These are phyloP conservation scores for Marronus borbonicus DNA, from an alignment of 2,888 invertebrate genomes.

Conservation along the genomic window DNA sequence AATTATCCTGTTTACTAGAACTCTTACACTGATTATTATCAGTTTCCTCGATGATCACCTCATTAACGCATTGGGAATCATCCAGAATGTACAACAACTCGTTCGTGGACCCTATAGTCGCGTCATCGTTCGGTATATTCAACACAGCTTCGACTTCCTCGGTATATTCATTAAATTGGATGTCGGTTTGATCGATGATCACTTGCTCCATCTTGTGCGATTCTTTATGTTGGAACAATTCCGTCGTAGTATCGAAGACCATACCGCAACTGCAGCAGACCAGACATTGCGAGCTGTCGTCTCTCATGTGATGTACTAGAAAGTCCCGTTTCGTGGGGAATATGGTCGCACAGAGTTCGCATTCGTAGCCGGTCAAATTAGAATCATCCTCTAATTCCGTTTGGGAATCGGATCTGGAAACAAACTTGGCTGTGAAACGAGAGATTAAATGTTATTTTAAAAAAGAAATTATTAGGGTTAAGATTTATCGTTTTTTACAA, in stretches of 20 bases:
- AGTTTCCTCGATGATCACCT: constrained; percentile 65
- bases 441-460: background rate
- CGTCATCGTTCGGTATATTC: constrained; percentile 52
- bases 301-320: constrained; percentile 64
- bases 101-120: constrained; percentile 57
- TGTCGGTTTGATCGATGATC: constrained; percentile 47
- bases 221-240: constrained; percentile 66
- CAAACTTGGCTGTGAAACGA: constrained; percentile 49
- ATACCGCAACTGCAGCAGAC: constrained; percentile 65
- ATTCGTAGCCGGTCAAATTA: constrained; percentile 61
- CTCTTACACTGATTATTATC: constrained; percentile 50
- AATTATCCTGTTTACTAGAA: constrained; percentile 55
- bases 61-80: constrained; percentile 64
- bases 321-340: constrained; percentile 65
- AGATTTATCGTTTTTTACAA: too few species aligned
- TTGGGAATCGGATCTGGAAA: constrained; percentile 60
- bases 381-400: constrained; percentile 51
- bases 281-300: constrained; percentile 61
- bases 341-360: constrained; percentile 65
- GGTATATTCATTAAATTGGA: constrained; percentile 51
- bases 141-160: constrained; percentile 61
- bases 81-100: constrained; percentile 67
- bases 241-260: constrained; percentile 61
- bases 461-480: background rate
- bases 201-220: constrained; percentile 60